Percentiles rank a stretch among this genome's conserved stretches.
Conservation (phyloP, 2,797 vertebrate genomes). For the Gephyroberyx darwinii region DNA sequence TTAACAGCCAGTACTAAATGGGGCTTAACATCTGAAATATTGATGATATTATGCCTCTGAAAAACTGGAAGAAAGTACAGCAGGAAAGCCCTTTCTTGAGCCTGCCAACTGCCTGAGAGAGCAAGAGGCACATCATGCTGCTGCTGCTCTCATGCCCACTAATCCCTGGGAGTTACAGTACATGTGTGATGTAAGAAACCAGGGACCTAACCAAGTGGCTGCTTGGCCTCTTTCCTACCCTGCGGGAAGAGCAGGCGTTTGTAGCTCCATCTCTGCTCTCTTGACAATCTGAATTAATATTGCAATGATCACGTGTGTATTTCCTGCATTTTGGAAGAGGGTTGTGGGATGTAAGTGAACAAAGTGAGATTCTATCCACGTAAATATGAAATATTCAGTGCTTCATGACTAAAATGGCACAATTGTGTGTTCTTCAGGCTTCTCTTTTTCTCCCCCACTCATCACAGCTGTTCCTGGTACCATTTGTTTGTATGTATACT, state of each 20-base stretch:
- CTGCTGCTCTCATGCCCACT: constrained; percentile 3
- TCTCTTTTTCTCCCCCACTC: background rate
- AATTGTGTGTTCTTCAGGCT: constrained; percentile 14
- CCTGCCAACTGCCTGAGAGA: background rate
- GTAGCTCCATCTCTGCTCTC: constrained; percentile 48
- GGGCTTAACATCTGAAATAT: constrained; percentile 8
- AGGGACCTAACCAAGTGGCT: constrained; percentile 18
- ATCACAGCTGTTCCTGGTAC: background rate
- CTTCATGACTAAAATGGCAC: constrained; percentile 40
- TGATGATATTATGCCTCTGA: background rate
- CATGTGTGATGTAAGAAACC: constrained; percentile 23
- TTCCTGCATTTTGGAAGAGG: constrained; percentile 62
- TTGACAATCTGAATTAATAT: constrained; percentile 72
- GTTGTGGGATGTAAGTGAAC: constrained; percentile 48
- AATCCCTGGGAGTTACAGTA: background rate
- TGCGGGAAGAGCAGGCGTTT: constrained; percentile 25
- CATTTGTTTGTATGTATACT: too few relatives aligned
- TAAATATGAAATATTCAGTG: constrained; percentile 71
- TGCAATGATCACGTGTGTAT: constrained; percentile 63
- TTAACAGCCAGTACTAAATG: background rate
- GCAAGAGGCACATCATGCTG: constrained; percentile 10
- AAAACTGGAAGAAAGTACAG: constrained; percentile 2
- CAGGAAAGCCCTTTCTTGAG: constrained; percentile 7
- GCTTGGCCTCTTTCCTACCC: constrained; percentile 8
- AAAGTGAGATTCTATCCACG: constrained; percentile 36